phyloP scores from a whole-genome alignment of 2,888 invertebrate species.

The Mylabris sibirica region DNA sequence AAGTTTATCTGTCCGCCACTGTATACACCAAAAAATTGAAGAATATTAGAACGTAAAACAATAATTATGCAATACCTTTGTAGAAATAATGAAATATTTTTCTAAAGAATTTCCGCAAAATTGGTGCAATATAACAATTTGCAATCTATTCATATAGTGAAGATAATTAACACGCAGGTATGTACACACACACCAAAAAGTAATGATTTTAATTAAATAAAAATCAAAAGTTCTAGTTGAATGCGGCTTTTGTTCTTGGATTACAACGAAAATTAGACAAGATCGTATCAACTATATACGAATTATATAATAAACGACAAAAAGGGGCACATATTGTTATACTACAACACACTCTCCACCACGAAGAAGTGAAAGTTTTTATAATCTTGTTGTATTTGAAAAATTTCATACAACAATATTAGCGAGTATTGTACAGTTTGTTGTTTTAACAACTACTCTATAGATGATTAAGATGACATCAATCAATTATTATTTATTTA shows the following conservation, averaged over 20 bases:
- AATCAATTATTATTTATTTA: background rate
- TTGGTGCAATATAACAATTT: too few relatives aligned
- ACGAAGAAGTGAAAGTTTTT: background rate
- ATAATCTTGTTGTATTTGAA: background rate
- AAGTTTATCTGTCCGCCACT: too few relatives aligned
- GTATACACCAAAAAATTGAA: too few relatives aligned
- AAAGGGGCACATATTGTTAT: background rate
- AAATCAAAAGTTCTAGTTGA: background rate
- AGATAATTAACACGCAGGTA: too few relatives aligned
- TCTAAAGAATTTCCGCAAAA: too few relatives aligned
- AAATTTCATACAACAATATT: background rate
- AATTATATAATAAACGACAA: background rate
- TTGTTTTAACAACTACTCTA: background rate
- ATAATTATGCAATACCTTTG: too few relatives aligned
- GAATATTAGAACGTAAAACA: too few relatives aligned
- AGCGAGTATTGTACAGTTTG: background rate
- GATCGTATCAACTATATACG: background rate
- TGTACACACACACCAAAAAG: too few relatives aligned
- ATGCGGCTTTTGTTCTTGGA: background rate
- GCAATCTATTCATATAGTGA: too few relatives aligned
- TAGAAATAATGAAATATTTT: too few relatives aligned
- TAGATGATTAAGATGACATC: background rate
- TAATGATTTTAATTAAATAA: too few relatives aligned
- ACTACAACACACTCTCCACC: background rate
- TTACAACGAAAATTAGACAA: too few relatives aligned